Conservation (phyloP, 2,888 invertebrate species). For the Gymnosoma rotundatum region DNA sequence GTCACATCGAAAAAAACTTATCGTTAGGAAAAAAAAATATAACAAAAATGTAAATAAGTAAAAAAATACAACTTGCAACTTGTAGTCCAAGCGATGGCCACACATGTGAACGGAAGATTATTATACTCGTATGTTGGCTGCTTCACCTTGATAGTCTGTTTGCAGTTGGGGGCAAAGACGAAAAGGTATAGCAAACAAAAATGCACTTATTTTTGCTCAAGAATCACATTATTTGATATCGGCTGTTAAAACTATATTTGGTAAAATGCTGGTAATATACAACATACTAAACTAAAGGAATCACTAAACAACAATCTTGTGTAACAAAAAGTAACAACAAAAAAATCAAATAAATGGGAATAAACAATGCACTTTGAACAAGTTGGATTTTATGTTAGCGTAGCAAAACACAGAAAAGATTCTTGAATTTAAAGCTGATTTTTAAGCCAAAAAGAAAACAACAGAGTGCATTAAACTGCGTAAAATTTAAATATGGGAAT, state of each 20-base stretch:
- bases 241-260: conserved; percentile 59
- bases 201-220: conserved; percentile 49
- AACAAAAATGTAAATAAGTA: conserved; percentile 7
- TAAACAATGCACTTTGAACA: conserved; percentile 33
- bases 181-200: conserved; percentile 13
- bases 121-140: not conserved
- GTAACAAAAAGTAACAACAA: conserved; percentile 6
- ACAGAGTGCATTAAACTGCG: conserved; percentile 57
- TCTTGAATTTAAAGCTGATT: conserved; percentile 56
- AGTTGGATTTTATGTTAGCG: conserved; percentile 32
- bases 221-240: conserved; percentile 60
- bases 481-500: conserved; percentile 67
- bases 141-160: not conserved
- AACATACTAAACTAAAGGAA: conserved; percentile 8
- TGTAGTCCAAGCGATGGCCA: conserved; percentile 41
- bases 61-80: conserved; percentile 37
- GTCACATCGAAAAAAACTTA: not conserved
- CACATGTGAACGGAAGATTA: conserved; percentile 27
- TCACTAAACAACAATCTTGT: not conserved
- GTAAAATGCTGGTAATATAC: conserved; percentile 36
- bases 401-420: conserved; percentile 25
- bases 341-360: not conserved
- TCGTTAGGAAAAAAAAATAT: not conserved
- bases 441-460: conserved; percentile 8
- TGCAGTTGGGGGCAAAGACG: not conserved